phyloP scores from a whole-genome alignment of 2,797 vertebrate genomes.

The Gallinago stenura region DNA sequence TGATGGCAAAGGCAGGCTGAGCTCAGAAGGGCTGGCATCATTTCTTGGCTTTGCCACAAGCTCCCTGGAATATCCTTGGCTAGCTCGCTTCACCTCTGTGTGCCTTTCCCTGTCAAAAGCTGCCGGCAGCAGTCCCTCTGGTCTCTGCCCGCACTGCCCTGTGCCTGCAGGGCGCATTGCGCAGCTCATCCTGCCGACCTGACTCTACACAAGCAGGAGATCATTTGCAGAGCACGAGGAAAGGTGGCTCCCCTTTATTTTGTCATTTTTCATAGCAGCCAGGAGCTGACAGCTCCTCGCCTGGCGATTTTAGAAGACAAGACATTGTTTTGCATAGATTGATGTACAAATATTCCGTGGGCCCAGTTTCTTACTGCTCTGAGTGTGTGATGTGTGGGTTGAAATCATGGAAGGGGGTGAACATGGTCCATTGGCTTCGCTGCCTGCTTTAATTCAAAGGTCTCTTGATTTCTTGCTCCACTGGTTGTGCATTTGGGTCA shows the following conservation, averaged over 20 bases:
- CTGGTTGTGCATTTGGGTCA: neutral
- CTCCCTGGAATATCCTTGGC: constrained; percentile 55
- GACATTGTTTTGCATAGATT: neutral
- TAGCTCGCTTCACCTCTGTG: constrained; percentile 13
- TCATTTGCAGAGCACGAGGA: neutral
- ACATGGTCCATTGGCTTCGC: neutral
- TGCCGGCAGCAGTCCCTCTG: neutral
- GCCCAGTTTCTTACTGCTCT: neutral
- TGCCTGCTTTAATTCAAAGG: neutral
- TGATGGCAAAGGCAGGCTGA: constrained; percentile 62
- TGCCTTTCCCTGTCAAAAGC: constrained; percentile 24
- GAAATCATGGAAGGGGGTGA: neutral
- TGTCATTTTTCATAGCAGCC: neutral
- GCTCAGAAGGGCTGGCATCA: constrained; percentile 53
- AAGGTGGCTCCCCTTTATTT: neutral
- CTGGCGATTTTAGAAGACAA: neutral
- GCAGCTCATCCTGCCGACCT: neutral
- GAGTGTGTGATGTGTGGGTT: neutral
- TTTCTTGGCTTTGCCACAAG: constrained; percentile 54
- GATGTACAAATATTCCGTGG: neutral
- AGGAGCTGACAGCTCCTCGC: neutral
- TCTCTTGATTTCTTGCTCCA: neutral
- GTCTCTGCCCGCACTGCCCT: neutral
- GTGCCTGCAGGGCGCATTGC: neutral
- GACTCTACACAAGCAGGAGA: neutral